Evolutionary conservation across 2,888 invertebrate genomes (phyloP).

Genomic region (Stenichneumon culpator): DNA sequence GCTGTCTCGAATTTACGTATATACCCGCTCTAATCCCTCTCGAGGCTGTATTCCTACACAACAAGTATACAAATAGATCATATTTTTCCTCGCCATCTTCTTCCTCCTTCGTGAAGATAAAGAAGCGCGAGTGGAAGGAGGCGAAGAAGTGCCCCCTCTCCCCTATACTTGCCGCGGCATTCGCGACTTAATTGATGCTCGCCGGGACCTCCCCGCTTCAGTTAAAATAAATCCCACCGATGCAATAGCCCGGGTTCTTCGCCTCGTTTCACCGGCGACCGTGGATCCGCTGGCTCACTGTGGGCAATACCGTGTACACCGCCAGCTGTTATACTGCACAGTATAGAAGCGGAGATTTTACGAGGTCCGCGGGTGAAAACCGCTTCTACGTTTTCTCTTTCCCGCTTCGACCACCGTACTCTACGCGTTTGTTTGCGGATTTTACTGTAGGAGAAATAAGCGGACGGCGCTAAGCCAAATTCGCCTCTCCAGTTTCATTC

Average conservation of each 20-base stretch:
- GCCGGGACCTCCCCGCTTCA: background rate
- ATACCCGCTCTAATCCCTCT: background rate
- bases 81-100: background rate
- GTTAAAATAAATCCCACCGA: conserved; percentile 43
- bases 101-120: background rate
- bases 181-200: conserved; percentile 56
- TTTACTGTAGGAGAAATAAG: conserved; percentile 49
- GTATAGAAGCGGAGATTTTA: conserved; percentile 48
- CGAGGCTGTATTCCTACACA: background rate
- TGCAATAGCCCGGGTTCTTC: conserved; percentile 29
- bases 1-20: background rate
- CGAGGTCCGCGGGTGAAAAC: conserved; percentile 44
- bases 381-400: conserved; percentile 21
- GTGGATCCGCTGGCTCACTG: conserved; percentile 9
- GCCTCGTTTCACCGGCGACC: conserved; percentile 32
- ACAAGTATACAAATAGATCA: background rate
- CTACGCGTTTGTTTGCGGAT: conserved; percentile 55
- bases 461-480: conserved; percentile 43
- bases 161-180: conserved; percentile 36
- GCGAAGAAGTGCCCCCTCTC: background rate
- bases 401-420: background rate
- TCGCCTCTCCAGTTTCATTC: conserved; percentile 30
- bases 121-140: conserved; percentile 7
- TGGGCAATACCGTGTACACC: conserved; percentile 7
- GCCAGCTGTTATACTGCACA: background rate